A percentile compares a stretch with the other conserved stretches of the same genome.
phyloP scores from a whole-genome alignment of 2,888 invertebrate genomes.

The Drosophila algonquin region DNA sequence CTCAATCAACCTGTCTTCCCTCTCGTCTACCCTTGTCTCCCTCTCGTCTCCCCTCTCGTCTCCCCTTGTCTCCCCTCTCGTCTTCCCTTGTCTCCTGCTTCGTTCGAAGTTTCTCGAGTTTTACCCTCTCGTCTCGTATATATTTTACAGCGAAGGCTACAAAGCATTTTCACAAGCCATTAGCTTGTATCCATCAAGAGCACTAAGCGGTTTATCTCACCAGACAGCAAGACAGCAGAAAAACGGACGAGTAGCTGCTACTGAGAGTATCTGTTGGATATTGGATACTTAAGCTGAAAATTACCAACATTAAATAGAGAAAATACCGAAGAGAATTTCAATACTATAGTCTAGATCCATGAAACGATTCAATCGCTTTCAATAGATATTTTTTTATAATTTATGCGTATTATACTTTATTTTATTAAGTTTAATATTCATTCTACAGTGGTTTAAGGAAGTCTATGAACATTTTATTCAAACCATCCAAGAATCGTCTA shows the following conservation, averaged over 20 bases:
- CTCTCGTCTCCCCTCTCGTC: conserved; percentile 10
- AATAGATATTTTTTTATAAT: no score
- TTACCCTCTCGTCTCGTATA: conserved; percentile 13
- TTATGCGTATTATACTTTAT: no score
- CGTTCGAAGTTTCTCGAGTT: conserved; percentile 18
- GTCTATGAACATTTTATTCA: no score
- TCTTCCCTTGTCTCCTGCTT: not conserved
- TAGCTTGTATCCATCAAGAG: conserved; percentile 65
- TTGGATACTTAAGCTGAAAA: not conserved
- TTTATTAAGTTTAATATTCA: no score
- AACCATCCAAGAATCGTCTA: no score
- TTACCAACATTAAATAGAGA: not conserved
- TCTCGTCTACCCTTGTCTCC: not conserved
- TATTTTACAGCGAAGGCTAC: conserved; percentile 36
- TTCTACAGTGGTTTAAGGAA: no score
- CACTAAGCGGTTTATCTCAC: conserved; percentile 67
- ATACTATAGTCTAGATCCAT: no score
- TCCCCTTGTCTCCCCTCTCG: not conserved
- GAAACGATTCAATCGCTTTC: no score
- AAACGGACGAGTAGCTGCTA: conserved; percentile 13
- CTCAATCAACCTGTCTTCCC: conserved; percentile 61
- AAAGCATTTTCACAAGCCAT: conserved; percentile 69
- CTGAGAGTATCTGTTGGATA: not conserved
- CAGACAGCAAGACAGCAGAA: not conserved
- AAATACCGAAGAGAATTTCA: not conserved